Conservation (phyloP, 2,113 vertebrate species). For the Catharus minimus region DNA sequence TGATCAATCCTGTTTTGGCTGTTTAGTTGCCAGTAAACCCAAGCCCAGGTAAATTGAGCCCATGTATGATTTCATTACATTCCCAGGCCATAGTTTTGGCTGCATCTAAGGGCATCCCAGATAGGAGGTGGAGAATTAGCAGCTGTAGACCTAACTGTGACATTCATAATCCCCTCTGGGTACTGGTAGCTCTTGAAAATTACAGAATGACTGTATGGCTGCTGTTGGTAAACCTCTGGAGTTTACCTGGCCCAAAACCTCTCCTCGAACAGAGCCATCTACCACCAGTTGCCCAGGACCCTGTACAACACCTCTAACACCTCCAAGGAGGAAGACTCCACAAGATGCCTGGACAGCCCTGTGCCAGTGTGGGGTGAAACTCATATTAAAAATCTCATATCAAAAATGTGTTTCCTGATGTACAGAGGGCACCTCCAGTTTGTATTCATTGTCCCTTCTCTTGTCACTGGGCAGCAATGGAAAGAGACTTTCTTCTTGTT, state of each 20-base stretch:
- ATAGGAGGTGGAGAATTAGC: neutral
- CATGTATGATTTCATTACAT: neutral
- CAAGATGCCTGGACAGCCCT: neutral
- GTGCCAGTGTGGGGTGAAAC: neutral
- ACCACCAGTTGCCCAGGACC: accelerated
- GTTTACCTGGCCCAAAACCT: accelerated
- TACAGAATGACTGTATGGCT: neutral
- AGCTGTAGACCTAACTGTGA: neutral
- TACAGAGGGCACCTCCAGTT: neutral
- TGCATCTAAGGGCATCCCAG: neutral
- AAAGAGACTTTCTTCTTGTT: neutral
- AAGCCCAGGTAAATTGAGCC: neutral
- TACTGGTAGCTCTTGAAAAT: neutral
- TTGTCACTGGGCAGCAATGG: too few relatives aligned
- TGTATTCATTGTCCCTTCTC: neutral
- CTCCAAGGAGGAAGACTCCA: neutral
- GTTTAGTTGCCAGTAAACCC: neutral
- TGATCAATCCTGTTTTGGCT: neutral
- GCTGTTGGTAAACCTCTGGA: neutral
- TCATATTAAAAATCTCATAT: neutral
- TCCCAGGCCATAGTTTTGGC: neutral
- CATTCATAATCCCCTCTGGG: neutral
- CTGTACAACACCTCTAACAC: neutral
- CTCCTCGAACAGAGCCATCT: neutral
- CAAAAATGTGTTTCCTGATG: neutral